Percentiles rank a stretch among this genome's conserved stretches.
These are phyloP conservation scores for Agelastica alni DNA, from an alignment of 2,888 invertebrate species.

Conservation along the genomic window DNA sequence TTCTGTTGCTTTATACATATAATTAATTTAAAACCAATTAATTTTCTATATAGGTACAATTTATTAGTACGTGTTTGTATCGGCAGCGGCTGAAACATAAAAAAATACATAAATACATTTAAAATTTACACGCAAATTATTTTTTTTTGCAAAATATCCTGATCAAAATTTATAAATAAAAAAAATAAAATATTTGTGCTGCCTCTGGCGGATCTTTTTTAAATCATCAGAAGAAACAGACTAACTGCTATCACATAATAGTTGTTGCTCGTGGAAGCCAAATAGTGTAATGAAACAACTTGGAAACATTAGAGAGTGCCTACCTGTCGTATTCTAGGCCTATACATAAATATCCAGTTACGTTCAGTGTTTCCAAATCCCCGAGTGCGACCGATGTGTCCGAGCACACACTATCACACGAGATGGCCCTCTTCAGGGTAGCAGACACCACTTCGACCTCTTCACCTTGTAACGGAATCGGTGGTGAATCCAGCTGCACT, in stretches of 20 bases:
- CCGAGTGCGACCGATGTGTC: conserved; percentile 75
- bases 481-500: conserved; percentile 10
- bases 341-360: conserved; percentile 76
- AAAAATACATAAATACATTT: too few relatives aligned
- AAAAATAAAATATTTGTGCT: background rate
- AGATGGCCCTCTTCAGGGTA: conserved; percentile 68
- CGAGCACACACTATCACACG: conserved; percentile 80
- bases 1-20: too few relatives aligned
- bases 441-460: conserved; percentile 47
- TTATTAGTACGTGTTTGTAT: too few relatives aligned
- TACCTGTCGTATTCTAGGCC: conserved; percentile 79
- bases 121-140: too few relatives aligned
- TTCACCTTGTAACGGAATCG: conserved; percentile 14
- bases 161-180: background rate
- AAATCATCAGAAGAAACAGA: too few relatives aligned
- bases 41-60: too few relatives aligned
- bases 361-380: conserved; percentile 71
- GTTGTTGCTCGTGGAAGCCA: too few relatives aligned
- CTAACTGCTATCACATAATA: too few relatives aligned
- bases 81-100: too few relatives aligned
- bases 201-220: too few relatives aligned
- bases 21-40: too few relatives aligned
- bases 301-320: conserved; percentile 26
- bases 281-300: conserved; percentile 30
- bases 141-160: too few relatives aligned